Conservation (phyloP, 2,797 vertebrate genomes). For the Vipera ursinii region DNA sequence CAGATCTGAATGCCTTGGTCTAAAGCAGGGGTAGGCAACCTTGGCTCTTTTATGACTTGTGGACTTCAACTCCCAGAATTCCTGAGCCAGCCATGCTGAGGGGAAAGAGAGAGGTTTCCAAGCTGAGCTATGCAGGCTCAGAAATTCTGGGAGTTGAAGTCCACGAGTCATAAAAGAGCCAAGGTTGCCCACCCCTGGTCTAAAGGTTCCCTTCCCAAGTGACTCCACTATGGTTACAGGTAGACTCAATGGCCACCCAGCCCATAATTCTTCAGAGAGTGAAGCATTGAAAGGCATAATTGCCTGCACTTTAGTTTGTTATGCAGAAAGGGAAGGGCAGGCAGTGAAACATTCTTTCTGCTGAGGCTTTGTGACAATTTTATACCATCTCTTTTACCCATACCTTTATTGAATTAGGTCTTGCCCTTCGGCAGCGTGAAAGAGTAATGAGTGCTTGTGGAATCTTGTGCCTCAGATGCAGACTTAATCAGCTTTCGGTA, state of each 20-base stretch:
- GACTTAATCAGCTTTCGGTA: background rate
- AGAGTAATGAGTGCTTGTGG: background rate
- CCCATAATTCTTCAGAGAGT: background rate
- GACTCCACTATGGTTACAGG: background rate
- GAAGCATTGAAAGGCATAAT: background rate
- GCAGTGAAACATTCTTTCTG: background rate
- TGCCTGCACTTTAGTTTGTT: background rate
- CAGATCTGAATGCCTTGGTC: background rate
- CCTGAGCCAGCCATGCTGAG: too few relatives aligned
- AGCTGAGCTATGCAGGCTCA: too few relatives aligned
- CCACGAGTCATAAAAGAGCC: too few relatives aligned
- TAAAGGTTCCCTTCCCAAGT: background rate
- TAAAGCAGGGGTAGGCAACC: too few relatives aligned
- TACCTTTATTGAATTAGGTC: background rate
- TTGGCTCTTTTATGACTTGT: too few relatives aligned
- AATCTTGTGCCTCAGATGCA: background rate
- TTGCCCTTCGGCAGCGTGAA: background rate
- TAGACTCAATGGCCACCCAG: background rate
- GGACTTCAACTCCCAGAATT: too few relatives aligned
- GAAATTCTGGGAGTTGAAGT: too few relatives aligned
- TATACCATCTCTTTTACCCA: background rate
- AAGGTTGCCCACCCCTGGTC: too few relatives aligned
- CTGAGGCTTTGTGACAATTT: background rate
- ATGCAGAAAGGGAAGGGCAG: background rate
- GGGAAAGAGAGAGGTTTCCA: too few relatives aligned